Base-by-base conservation (phyloP, 2,797 vertebrate species). In the Microctenopoma steveboyesi region DNA sequence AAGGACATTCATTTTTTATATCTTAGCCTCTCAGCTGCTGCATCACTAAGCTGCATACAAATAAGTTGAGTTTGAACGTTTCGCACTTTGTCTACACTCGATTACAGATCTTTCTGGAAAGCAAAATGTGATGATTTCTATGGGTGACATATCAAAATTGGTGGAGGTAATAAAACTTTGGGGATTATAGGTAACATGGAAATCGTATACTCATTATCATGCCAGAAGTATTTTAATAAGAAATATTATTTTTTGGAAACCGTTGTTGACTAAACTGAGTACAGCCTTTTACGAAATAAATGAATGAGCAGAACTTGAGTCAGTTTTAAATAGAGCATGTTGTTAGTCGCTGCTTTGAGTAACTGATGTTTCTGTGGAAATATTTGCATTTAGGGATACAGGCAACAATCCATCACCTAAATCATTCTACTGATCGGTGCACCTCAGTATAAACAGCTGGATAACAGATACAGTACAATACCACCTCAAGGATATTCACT, bases 1-100 rank as follows among this genome's bases (percentile, higher is more conserved):
- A 85, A 83, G 76, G 77, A 72, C 77, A 16, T 76, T 74, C 69
- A 78, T 82, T 80, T 83, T 80, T 84, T 81, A 89, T 69, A 76
- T 70, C 69, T 43, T 49, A 55, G 63, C 69, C 61, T 70, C 56
- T 76, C 62, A 48, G 64, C 46, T 49, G 64, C 60, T 45, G 72
- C 72, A 7, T 70, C 50, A 18, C 70, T 54, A 52, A 59, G 74
- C 59, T 81, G 84, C 80, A 84, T 83, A 85, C 74, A 80, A 59
- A 86, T 77, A 49, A 79, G 42, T 45, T 11, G 18, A 57, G 64
- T 48, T n/a, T 13, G 10, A 68, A 37, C 33, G 28, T 28, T 49
- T 59, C 28, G 30, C 58, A 43, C 14, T 67, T 69, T 59, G 33
- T 33, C 6, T n/a, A 8, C 22, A 15, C 25, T 46, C 45, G 45